Conservation (phyloP, 2,113 vertebrate species). For the Nerophis lumbriciformis region DNA sequence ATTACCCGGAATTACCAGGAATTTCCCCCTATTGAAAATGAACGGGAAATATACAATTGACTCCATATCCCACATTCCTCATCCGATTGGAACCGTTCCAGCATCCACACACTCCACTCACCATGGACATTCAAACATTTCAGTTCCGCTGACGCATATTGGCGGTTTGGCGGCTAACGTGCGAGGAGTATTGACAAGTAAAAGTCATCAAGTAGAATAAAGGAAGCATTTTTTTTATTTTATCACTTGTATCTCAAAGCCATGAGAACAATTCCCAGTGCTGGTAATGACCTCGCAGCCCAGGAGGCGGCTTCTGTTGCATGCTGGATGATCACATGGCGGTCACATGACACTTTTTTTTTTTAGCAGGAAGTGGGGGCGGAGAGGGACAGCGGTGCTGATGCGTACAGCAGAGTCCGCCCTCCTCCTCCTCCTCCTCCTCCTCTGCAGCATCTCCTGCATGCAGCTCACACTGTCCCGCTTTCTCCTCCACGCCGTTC, state of each 20-base stretch:
- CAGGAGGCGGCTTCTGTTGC: neutral
- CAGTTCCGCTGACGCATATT: too few relatives aligned
- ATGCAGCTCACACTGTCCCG: neutral
- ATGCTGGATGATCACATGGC: conserved; percentile 2
- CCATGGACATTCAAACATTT: too few relatives aligned
- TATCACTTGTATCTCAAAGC: neutral
- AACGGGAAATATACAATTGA: too few relatives aligned
- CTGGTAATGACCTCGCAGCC: neutral
- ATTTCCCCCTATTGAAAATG: too few relatives aligned
- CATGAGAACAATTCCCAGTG: neutral
- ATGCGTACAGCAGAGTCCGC: neutral
- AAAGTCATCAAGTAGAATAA: too few relatives aligned
- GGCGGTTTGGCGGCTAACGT: too few relatives aligned
- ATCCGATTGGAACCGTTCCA: too few relatives aligned
- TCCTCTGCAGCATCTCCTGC: neutral
- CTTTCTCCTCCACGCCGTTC: neutral
- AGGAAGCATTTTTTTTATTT: too few relatives aligned
- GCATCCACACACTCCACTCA: too few relatives aligned
- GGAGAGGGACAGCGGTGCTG: conserved; percentile 20
- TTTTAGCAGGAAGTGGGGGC: conserved; percentile 37
- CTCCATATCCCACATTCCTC: too few relatives aligned
- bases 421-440: conserved; percentile 4
- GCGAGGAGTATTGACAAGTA: too few relatives aligned
- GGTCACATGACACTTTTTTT: conserved; percentile 54
- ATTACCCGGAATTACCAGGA: too few relatives aligned